These are phyloP conservation scores for Spheniscus humboldti DNA, from an alignment of 2,797 vertebrate genomes.

Conservation along the genomic window DNA sequence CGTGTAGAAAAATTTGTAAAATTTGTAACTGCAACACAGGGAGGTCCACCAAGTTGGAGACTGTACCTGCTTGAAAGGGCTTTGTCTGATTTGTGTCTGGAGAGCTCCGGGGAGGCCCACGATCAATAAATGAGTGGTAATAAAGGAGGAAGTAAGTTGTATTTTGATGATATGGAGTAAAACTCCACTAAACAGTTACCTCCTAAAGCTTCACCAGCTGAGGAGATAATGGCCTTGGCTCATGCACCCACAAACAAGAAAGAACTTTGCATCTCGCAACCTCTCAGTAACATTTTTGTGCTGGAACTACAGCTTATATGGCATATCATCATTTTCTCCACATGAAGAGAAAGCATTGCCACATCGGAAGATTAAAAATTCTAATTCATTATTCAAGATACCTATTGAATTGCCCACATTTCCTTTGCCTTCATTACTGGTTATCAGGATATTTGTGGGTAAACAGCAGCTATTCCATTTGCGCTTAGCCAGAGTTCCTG, in stretches of 20 bases:
- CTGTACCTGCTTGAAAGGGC: background rate
- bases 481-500: background rate
- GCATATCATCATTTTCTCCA: background rate
- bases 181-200: background rate
- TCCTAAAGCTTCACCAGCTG: background rate
- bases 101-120: rapidly evolving
- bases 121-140: background rate
- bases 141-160: background rate
- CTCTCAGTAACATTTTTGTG: background rate
- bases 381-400: background rate
- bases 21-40: too few relatives aligned
- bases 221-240: background rate
- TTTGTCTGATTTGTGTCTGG: too few relatives aligned
- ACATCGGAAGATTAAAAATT: background rate
- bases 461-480: background rate
- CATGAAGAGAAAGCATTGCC: background rate
- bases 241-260: rapidly evolving
- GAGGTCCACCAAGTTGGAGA: background rate
- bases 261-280: background rate
- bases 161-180: background rate
- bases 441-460: background rate
- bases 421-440: background rate
- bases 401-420: background rate
- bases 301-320: background rate
- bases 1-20: background rate